A percentile compares a stretch with the other conserved stretches of the same genome.
phyloP scores from a whole-genome alignment of 2,888 invertebrate species.

The Hyposoter didymator region DNA sequence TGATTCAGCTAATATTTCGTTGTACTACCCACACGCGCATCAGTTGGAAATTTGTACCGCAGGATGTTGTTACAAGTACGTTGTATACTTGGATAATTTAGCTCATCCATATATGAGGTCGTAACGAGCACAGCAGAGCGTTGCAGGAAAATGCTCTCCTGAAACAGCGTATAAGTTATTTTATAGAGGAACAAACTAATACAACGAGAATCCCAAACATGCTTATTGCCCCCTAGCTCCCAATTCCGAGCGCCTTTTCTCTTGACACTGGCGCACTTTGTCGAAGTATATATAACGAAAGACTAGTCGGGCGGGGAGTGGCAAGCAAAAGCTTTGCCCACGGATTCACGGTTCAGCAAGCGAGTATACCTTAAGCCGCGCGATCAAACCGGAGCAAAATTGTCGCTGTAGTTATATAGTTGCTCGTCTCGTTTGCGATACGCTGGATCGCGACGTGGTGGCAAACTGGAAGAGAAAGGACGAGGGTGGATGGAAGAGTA shows the following conservation, averaged over 20 bases:
- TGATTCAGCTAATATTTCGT: neutral
- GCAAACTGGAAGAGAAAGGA: conserved; percentile 65
- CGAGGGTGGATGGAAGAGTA: conserved; percentile 26
- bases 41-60: conserved; percentile 8
- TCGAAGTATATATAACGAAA: conserved; percentile 37
- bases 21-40: conserved; percentile 25
- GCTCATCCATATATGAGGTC: conserved; percentile 19
- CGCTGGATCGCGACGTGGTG: conserved; percentile 53
- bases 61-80: neutral
- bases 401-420: conserved; percentile 74
- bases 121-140: conserved; percentile 37
- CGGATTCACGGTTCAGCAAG: conserved; percentile 79
- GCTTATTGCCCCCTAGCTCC: conserved; percentile 26
- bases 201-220: conserved; percentile 53
- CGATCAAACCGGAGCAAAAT: conserved; percentile 73
- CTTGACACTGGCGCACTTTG: conserved; percentile 41
- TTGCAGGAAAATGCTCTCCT: conserved; percentile 13
- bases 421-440: conserved; percentile 66
- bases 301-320: conserved; percentile 70
- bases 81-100: conserved; percentile 19
- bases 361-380: conserved; percentile 74
- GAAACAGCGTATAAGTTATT: conserved; percentile 40
- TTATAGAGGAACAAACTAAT: conserved; percentile 47
- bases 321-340: conserved; percentile 75
- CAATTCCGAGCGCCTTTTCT: conserved; percentile 20